phyloP scores from a whole-genome alignment of 2,113 vertebrate species.

The Amphiprion percula region DNA sequence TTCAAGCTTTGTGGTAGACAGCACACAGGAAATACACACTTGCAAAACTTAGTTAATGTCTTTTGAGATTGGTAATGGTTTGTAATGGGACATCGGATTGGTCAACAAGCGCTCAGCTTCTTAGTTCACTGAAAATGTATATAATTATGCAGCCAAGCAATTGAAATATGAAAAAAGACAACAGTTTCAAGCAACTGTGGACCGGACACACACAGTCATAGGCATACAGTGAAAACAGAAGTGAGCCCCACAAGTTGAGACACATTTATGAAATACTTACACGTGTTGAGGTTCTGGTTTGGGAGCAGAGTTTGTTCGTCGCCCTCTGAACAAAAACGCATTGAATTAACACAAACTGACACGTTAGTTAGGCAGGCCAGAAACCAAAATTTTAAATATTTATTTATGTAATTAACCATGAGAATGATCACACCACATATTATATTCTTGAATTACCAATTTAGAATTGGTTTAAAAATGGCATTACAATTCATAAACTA shows the following conservation, averaged over 20 bases:
- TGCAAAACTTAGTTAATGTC: not conserved
- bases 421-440: not conserved
- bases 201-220: not conserved
- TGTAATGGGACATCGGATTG: not conserved
- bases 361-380: not conserved
- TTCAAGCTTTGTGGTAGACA: not conserved
- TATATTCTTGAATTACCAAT: not conserved
- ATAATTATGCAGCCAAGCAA: too few relatives aligned
- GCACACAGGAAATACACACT: not conserved
- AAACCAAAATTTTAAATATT: too few relatives aligned
- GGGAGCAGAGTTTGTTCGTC: constrained; percentile 29
- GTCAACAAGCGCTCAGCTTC: not conserved
- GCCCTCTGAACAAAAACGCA: constrained; percentile 19
- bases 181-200: too few relatives aligned
- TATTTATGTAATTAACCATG: not conserved
- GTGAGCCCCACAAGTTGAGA: not conserved
- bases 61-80: not conserved
- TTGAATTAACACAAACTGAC: not conserved
- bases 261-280: constrained; percentile 49
- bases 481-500: not conserved
- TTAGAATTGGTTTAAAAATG: not conserved
- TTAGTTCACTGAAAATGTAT: not conserved
- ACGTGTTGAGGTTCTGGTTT: constrained; percentile 40
- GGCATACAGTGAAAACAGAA: not conserved
- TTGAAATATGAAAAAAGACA: too few relatives aligned